Evolutionary conservation across 1,140 invertebrate species (phyloP).

Genomic region (Orchestia grillus): DNA sequence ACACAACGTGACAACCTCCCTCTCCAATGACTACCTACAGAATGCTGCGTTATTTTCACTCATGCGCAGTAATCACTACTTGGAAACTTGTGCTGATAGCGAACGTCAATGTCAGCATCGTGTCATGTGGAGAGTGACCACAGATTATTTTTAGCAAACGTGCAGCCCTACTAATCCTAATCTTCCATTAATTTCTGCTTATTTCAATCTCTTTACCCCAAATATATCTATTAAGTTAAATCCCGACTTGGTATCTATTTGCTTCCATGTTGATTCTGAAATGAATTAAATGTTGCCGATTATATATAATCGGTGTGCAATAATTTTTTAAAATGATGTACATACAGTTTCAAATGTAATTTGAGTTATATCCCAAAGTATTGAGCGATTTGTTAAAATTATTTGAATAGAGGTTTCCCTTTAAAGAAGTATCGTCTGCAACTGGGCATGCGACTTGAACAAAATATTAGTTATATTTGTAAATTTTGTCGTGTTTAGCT

Average conservation of each 20-base stretch:
- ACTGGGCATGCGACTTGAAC: not conserved
- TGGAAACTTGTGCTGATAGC: slow-evolving; percentile 28
- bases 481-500: not conserved
- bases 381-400: not conserved
- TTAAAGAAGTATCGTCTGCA: slow-evolving; percentile 35
- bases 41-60: slow-evolving; percentile 51
- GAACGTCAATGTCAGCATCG: not conserved
- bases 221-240: not conserved
- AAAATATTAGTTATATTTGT: not conserved
- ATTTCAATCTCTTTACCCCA: not conserved
- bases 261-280: not conserved
- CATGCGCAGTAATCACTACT: slow-evolving; percentile 55
- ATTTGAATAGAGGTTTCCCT: not conserved
- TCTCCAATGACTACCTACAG: not conserved
- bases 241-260: not conserved
- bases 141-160: not conserved
- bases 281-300: not conserved
- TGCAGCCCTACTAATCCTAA: not conserved
- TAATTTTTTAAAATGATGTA: not conserved
- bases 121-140: no score
- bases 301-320: not conserved
- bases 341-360: not conserved
- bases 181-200: no score
- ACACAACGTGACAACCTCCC: not conserved
- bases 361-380: not conserved